Conservation (phyloP, 1,140 invertebrate species). For the Brachionus rotundiformis region DNA sequence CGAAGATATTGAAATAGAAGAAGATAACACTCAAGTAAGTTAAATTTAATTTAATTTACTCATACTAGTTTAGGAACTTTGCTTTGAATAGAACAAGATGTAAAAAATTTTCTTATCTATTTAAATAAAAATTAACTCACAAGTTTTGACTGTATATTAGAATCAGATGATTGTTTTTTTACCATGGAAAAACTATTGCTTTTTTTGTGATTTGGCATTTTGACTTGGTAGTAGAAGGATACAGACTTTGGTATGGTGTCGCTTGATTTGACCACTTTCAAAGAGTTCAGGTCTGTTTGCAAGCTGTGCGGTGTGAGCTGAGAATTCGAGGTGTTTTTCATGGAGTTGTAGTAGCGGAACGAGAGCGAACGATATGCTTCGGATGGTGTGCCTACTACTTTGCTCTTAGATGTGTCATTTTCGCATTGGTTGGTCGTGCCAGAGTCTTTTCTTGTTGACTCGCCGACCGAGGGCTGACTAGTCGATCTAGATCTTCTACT, state of each 20-base stretch:
- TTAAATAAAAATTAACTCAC: not conserved
- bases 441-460: conserved; percentile 1
- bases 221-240: conserved; percentile 21
- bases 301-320: not conserved
- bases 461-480: not conserved
- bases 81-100: not conserved
- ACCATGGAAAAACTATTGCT: not conserved
- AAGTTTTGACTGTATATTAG: conserved; percentile 25
- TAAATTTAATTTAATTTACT: not conserved
- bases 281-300: not conserved
- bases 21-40: conserved; percentile 36
- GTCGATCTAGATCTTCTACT: conserved; percentile 40
- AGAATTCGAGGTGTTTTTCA: conserved; percentile 21
- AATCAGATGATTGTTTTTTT: conserved; percentile 8
- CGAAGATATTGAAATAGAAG: conserved; percentile 17
- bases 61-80: not conserved
- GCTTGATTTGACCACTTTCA: conserved; percentile 17
- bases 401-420: not conserved
- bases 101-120: not conserved
- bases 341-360: conserved; percentile 7
- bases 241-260: conserved; percentile 31
- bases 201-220: not conserved
- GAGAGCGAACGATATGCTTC: not conserved
- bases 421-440: not conserved
- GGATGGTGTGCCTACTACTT: not conserved